phyloP scores from a whole-genome alignment of 2,888 invertebrate species.

The Syritta pipiens region DNA sequence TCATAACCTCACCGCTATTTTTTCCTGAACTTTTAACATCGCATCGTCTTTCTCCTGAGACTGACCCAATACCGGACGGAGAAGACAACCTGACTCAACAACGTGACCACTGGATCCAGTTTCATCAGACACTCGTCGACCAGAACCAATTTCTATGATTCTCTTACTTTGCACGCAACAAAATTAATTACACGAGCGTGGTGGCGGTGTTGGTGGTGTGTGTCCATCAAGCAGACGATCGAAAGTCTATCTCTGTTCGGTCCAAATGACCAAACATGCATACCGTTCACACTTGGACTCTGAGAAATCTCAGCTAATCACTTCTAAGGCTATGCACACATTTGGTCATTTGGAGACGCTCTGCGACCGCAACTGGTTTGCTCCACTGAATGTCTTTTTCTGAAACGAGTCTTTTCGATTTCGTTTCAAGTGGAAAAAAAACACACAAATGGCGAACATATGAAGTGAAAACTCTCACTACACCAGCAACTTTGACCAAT shows the following conservation, averaged over 20 bases:
- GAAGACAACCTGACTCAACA: not conserved
- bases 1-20: slow-evolving; percentile 10
- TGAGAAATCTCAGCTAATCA: slow-evolving; percentile 32
- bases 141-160: slow-evolving; percentile 24
- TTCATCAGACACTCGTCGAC: slow-evolving; percentile 12
- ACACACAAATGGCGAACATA: slow-evolving; percentile 2
- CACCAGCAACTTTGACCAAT: slow-evolving; percentile 1
- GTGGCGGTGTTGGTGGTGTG: slow-evolving; percentile 8
- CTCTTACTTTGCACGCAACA: slow-evolving; percentile 44
- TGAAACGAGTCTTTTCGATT: slow-evolving; percentile 50
- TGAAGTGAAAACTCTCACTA: slow-evolving; percentile 43
- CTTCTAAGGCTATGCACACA: slow-evolving; percentile 32
- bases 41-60: slow-evolving; percentile 10
- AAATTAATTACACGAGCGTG: slow-evolving; percentile 36
- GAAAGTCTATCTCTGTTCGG: slow-evolving; percentile 20
- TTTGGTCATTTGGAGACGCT: slow-evolving; percentile 31
- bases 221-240: slow-evolving; percentile 21
- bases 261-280: slow-evolving; percentile 44
- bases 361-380: slow-evolving; percentile 29
- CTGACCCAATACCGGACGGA: slow-evolving; percentile 10
- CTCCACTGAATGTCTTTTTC: slow-evolving; percentile 10
- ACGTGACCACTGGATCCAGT: slow-evolving; percentile 14
- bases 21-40: not conserved
- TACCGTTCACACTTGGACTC: slow-evolving; percentile 33
- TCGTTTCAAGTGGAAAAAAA: slow-evolving; percentile 25